A percentile compares a stretch with the other conserved stretches of the same genome.
Conservation (phyloP, 2,113 vertebrate species). For the Paralichthys olivaceus region DNA sequence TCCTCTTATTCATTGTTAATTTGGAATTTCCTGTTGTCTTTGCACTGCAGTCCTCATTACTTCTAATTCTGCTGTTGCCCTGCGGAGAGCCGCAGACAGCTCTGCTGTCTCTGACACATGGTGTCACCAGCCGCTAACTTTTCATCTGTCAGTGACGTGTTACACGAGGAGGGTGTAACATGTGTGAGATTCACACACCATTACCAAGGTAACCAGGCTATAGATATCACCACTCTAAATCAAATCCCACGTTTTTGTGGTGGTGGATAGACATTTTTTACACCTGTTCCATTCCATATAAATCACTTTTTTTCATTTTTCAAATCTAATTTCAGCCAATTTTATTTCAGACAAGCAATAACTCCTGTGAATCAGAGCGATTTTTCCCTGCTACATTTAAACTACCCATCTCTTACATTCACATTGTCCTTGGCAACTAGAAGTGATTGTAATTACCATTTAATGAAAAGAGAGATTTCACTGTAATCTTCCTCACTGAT, state of each 20-base stretch:
- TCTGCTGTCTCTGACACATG: constrained; percentile 4
- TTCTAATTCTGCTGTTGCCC: background rate
- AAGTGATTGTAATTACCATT: constrained; percentile 16
- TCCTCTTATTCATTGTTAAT: background rate
- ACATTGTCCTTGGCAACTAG: background rate
- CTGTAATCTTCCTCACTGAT: constrained; percentile 1
- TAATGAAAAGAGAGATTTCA: background rate
- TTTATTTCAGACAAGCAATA: background rate
- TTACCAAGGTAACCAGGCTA: background rate
- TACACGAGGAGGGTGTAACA: background rate
- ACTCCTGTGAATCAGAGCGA: background rate
- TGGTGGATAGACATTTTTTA: background rate
- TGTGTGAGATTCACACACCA: background rate
- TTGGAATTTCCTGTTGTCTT: background rate
- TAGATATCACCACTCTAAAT: background rate
- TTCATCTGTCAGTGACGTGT: constrained; percentile 17
- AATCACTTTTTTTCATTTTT: background rate
- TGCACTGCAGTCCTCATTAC: background rate
- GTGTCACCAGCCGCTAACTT: constrained; percentile 33
- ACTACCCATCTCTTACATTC: background rate
- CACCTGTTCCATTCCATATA: background rate
- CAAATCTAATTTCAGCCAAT: background rate
- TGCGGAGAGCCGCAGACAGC: constrained; percentile 12
- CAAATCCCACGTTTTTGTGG: background rate
- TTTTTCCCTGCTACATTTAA: background rate